phyloP scores from a whole-genome alignment of 2,797 vertebrate genomes.

The Cirrhinus mrigala region DNA sequence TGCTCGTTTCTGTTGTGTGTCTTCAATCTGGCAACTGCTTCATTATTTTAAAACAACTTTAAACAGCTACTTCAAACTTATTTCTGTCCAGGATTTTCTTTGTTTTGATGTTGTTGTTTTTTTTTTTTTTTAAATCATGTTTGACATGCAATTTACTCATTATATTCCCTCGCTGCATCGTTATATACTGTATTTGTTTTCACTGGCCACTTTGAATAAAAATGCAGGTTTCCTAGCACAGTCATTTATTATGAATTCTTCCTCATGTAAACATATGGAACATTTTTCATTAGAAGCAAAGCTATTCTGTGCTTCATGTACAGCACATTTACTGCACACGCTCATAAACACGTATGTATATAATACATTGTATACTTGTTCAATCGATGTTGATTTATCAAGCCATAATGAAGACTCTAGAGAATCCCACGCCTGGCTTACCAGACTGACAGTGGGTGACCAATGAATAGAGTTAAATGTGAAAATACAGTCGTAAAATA shows the following conservation, averaged over 20 bases:
- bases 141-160: not conserved
- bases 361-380: constrained; percentile 6
- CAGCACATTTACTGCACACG: not conserved
- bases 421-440: not conserved
- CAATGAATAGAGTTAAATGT: constrained; percentile 15
- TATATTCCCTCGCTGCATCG: not conserved
- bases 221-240: not conserved
- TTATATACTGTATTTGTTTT: not conserved
- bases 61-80: not conserved
- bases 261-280: not conserved
- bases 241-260: constrained; percentile 5
- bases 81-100: not conserved
- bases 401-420: constrained; percentile 11
- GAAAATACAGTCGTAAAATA: constrained; percentile 15
- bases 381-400: constrained; percentile 3
- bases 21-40: not conserved
- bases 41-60: no score
- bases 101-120: no score
- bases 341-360: constrained; percentile 8
- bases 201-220: constrained; percentile 18
- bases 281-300: not conserved
- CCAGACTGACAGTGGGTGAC: constrained; percentile 4
- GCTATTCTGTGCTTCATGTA: not conserved
- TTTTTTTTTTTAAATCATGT: not conserved
- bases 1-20: not conserved